These are phyloP conservation scores for Pangasianodon gigas DNA, from an alignment of 2,113 vertebrate genomes.

Conservation along the genomic window DNA sequence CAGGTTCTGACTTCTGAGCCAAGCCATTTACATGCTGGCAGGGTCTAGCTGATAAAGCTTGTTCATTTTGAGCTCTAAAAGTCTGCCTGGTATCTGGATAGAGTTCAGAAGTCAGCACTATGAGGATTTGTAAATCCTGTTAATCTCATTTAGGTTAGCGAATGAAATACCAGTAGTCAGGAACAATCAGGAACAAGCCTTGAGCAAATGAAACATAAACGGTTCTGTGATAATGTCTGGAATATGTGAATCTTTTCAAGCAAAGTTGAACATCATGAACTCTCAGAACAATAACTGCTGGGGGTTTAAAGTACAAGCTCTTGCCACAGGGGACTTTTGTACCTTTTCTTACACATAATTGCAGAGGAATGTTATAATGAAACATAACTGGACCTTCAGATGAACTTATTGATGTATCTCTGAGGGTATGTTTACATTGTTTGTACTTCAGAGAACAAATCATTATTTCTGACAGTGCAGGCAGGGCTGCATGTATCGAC, in stretches of 20 bases:
- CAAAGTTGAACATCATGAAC: background rate
- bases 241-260: background rate
- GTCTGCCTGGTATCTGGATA: background rate
- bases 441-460: background rate
- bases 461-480: background rate
- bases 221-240: background rate
- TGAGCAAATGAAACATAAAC: background rate
- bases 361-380: background rate
- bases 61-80: background rate
- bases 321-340: background rate
- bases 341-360: background rate
- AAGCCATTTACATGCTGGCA: background rate
- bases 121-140: background rate
- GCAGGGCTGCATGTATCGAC: background rate
- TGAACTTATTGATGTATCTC: background rate
- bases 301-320: background rate
- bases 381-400: background rate
- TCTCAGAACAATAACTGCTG: background rate
- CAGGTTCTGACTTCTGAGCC: slow-evolving; percentile 1
- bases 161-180: background rate
- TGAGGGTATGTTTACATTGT: background rate
- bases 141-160: background rate
- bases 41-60: background rate
- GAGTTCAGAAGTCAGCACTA: slow-evolving; percentile 3
- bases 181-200: background rate